Evolutionary conservation across 2,888 invertebrate genomes (phyloP).

Genomic region (Hedya salicella): DNA sequence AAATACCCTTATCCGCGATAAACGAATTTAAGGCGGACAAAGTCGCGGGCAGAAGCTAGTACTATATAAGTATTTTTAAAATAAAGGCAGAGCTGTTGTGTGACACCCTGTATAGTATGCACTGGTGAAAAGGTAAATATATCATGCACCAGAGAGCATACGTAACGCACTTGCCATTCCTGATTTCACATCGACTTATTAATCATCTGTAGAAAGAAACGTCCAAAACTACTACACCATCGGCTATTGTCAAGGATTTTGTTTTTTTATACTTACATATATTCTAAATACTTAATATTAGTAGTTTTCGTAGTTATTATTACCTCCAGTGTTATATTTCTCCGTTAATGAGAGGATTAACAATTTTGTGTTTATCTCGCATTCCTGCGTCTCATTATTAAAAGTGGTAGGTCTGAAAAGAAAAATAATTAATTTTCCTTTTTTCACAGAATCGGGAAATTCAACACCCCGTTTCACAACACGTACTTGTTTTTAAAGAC

Average conservation of each 20-base stretch:
- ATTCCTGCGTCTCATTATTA: slow-evolving; percentile 8
- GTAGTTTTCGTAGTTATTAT: not conserved
- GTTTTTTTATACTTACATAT: not conserved
- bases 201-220: slow-evolving; percentile 51
- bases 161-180: slow-evolving; percentile 56
- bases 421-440: too few species aligned
- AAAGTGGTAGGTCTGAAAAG: slow-evolving; percentile 27
- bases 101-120: too few species aligned
- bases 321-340: slow-evolving; percentile 38
- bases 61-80: too few species aligned
- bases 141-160: slow-evolving; percentile 15
- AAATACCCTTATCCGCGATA: too few species aligned
- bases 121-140: not conserved
- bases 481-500: too few species aligned
- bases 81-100: too few species aligned
- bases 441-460: too few species aligned
- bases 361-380: slow-evolving; percentile 19
- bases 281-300: too few species aligned
- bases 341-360: slow-evolving; percentile 17
- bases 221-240: not conserved
- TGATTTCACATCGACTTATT: slow-evolving; percentile 36
- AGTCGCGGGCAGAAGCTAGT: too few species aligned
- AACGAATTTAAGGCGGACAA: too few species aligned
- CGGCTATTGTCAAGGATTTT: too few species aligned
- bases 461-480: too few species aligned